phyloP scores from a whole-genome alignment of 2,113 vertebrate genomes.

The Odocoileus virginianus region DNA sequence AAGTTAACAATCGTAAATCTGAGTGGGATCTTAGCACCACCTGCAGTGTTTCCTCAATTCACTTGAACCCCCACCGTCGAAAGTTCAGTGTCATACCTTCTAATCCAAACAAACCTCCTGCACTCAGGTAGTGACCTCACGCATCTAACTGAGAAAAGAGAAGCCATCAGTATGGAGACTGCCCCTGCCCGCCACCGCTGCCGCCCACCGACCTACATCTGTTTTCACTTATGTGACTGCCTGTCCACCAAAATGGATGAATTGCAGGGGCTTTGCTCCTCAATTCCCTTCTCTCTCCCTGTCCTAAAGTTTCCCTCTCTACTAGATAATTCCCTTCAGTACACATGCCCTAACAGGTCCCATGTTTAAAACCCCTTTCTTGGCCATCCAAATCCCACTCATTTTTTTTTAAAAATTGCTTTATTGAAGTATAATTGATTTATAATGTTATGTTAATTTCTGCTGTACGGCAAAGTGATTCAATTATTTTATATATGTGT shows the following conservation, averaged over 20 bases:
- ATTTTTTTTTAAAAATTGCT: neutral
- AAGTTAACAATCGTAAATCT: neutral
- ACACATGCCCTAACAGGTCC: neutral
- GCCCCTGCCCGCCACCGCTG: neutral
- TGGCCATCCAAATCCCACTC: neutral
- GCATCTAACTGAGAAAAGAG: neutral
- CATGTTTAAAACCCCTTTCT: neutral
- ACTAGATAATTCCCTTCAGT: neutral
- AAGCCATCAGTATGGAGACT: neutral
- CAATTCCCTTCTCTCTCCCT: neutral
- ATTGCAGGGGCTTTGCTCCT: neutral
- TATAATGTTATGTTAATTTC: neutral
- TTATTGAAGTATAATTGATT: neutral
- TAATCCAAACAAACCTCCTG: neutral
- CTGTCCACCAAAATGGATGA: neutral
- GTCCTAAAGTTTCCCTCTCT: neutral
- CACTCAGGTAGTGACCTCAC: neutral
- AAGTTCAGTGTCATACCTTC: neutral
- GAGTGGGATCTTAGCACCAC: neutral
- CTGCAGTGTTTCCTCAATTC: neutral
- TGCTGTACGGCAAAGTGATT: neutral
- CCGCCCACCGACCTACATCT: neutral
- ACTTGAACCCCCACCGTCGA: neutral
- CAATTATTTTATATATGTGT: neutral
- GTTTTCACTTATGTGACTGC: neutral